Base-by-base conservation (phyloP, 2,888 invertebrate species). In the Ectemnius continuus region DNA sequence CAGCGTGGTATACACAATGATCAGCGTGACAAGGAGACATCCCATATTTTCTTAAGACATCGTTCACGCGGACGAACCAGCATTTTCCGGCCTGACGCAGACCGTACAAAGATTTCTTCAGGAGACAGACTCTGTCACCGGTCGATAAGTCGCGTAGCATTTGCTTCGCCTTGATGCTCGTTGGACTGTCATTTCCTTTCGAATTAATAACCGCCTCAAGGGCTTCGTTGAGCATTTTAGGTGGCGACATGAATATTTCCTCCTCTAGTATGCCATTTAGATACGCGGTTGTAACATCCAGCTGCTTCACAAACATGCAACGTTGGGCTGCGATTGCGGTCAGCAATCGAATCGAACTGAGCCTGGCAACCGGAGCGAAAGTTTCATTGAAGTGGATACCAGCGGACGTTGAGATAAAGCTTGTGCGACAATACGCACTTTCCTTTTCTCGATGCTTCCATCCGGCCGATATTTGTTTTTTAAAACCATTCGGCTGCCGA, bases 101-200 rank as follows among this genome's bases (percentile, higher is more conserved):
- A 4, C 60, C 63, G 26, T 70, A 70, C 13, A 70, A 6, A 2
- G 63, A 16, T 2, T 52, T 63, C 4, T 18, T 48, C n/a, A 63
- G 26, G 0, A 4, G 18, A 14, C 67, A 67, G 0, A 67, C 61
- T 8, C 16, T 61, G 2, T 66, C 59, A 0, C 58, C 66, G 0
- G 4, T 2, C 0, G 6, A 3, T 2, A 48, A 11, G 0, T 47
- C 3, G 0, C 5, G 2, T 2, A 67, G 45, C 60, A 60, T 67
- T 4, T 28, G 20, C 4, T 5, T 59, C 0, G 59, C 48, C 16
- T 59, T 18, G 5, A 4, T 28, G 14, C 61, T 11, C 3, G 16
- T 16, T 3, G 26, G 11, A 14, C 36, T 36, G 61, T 26, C 4
- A 3, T n/a, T 5, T 4, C 14, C 14, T 47, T 47, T 2, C 47